Conservation (phyloP, 2,113 vertebrate species). For the Alosa alosa region DNA sequence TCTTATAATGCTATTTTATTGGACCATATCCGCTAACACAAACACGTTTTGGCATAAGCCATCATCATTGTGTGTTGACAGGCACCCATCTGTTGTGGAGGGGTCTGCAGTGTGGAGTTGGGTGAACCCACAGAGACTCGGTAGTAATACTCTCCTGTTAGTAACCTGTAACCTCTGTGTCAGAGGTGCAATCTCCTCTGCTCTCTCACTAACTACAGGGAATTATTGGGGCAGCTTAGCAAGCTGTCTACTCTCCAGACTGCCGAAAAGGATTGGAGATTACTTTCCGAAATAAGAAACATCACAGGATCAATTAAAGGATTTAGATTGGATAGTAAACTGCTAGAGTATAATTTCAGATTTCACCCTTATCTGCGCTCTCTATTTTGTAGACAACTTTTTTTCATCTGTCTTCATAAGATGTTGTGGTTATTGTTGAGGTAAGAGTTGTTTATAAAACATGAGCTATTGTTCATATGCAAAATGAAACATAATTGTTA, state of each 20-base stretch:
- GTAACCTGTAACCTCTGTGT: background rate
- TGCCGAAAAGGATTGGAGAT: constrained; percentile 1
- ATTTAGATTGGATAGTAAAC: background rate
- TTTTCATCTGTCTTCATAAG: background rate
- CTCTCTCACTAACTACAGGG: background rate
- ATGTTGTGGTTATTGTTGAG: background rate
- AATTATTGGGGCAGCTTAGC: background rate
- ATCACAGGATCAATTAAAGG: background rate
- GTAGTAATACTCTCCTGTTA: background rate
- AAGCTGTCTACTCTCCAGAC: background rate
- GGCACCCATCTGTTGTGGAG: background rate
- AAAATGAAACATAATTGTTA: background rate
- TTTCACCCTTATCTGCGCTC: background rate
- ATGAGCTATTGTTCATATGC: background rate
- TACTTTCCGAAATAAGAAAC: background rate
- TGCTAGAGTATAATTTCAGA: background rate
- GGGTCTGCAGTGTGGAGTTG: background rate
- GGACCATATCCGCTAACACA: no score
- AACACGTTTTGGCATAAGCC: no score
- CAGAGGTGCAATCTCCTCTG: background rate
- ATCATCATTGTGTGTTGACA: no score
- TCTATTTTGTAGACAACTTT: background rate
- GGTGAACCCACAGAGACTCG: background rate
- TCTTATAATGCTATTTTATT: no score
- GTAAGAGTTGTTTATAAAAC: background rate